A percentile compares a stretch with the other conserved stretches of the same genome.
Conservation (phyloP, 1,140 invertebrate species). For the Stegodyphus mimosarum region DNA sequence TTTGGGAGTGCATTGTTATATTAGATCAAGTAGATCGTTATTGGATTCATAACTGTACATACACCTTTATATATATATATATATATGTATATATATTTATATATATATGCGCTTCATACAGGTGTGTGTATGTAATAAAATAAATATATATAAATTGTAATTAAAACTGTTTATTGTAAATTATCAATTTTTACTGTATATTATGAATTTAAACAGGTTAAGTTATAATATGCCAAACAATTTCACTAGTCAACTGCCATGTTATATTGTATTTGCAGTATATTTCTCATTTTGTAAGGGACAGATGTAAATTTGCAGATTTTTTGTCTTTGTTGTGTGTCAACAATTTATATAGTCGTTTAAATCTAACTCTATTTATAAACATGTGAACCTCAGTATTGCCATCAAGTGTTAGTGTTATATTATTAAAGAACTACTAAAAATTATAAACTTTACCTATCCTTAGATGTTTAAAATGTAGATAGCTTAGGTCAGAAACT, state of each 20-base stretch:
- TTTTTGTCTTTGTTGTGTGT: constrained; percentile 51
- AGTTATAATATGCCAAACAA: constrained; percentile 46
- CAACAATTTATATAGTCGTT: constrained; percentile 51
- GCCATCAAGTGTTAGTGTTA: constrained; percentile 42
- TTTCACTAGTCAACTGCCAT: constrained; percentile 54
- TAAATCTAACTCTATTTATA: constrained; percentile 45
- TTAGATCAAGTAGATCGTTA: constrained; percentile 33
- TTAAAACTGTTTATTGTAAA: constrained; percentile 47
- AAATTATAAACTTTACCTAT: constrained; percentile 8
- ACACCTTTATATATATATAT: constrained; percentile 10
- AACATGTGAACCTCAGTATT: constrained; percentile 46
- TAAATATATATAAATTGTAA: constrained; percentile 24
- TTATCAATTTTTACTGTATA: constrained; percentile 46
- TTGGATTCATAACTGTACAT: neutral
- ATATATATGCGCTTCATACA: constrained; percentile 6
- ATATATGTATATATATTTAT: constrained; percentile 7
- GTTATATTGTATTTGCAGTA: constrained; percentile 20
- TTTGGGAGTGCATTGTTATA: constrained; percentile 37
- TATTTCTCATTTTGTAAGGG: constrained; percentile 28
- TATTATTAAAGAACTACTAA: constrained; percentile 31
- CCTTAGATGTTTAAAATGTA: neutral
- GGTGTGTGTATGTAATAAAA: neutral
- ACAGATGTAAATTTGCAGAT: constrained; percentile 21
- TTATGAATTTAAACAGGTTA: constrained; percentile 40
- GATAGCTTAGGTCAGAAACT: neutral